A percentile compares a stretch with the other conserved stretches of the same genome.
phyloP scores from a whole-genome alignment of 2,888 invertebrate genomes.

The Polydrusus tereticollis region DNA sequence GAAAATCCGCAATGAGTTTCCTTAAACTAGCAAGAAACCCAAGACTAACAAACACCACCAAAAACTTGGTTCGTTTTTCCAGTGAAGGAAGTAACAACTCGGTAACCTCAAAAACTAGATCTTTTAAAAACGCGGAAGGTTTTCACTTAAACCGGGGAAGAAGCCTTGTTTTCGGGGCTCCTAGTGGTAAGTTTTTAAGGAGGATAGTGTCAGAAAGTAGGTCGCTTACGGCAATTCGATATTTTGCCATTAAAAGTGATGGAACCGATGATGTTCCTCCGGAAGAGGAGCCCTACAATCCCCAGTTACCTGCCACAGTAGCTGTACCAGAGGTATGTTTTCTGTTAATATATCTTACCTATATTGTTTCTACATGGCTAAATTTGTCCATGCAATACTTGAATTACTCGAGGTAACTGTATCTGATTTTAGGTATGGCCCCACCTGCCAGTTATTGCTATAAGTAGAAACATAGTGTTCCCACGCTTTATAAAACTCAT shows the following conservation, averaged over 20 bases:
- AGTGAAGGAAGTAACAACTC: slow-evolving; percentile 1
- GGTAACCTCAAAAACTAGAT: slow-evolving; percentile 23
- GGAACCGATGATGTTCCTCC: slow-evolving; percentile 56
- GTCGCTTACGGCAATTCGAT: slow-evolving; percentile 40
- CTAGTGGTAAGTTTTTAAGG: slow-evolving; percentile 15
- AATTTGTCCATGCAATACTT: background rate
- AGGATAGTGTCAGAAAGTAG: slow-evolving; percentile 11
- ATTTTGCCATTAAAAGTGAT: slow-evolving; percentile 55
- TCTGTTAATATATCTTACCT: background rate
- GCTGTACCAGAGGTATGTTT: slow-evolving; percentile 84
- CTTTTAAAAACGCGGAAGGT: background rate
- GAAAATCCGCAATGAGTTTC: slow-evolving; percentile 45
- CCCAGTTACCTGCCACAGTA: slow-evolving; percentile 86
- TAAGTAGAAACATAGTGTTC: slow-evolving; percentile 95
- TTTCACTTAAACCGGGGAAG: slow-evolving; percentile 9
- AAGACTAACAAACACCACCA: slow-evolving; percentile 24
- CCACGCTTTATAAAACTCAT: slow-evolving; percentile 98
- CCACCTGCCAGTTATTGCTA: slow-evolving; percentile 94
- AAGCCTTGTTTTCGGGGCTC: background rate
- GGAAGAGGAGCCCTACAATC: slow-evolving; percentile 67
- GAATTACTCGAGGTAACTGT: no score
- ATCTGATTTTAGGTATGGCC: slow-evolving; percentile 80
- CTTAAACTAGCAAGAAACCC: slow-evolving; percentile 37
- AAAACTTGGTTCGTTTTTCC: slow-evolving; percentile 28
- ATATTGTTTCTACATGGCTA: background rate